phyloP scores from a whole-genome alignment of 2,113 vertebrate species.

The Limanda limanda region DNA sequence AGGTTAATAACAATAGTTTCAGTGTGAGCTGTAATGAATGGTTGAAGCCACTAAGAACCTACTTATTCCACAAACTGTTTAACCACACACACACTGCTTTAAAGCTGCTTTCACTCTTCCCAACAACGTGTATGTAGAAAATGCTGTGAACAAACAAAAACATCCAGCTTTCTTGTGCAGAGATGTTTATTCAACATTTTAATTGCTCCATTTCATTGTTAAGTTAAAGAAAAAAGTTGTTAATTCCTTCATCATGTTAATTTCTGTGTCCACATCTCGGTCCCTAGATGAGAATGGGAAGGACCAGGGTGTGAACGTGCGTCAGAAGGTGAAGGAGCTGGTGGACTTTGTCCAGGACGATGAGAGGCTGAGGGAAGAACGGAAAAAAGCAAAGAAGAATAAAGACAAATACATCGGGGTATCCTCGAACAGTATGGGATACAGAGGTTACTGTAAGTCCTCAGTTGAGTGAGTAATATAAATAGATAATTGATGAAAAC shows the following conservation, averaged over 20 bases:
- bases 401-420: constrained; percentile 98
- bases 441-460: constrained; percentile 89
- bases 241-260: background rate
- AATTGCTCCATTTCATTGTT: background rate
- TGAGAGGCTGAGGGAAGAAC: constrained; percentile 93
- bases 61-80: constrained; percentile 53
- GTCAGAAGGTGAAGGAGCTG: constrained; percentile 98
- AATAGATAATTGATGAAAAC: background rate
- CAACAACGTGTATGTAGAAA: constrained; percentile 27
- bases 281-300: constrained; percentile 94
- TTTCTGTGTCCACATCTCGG: background rate
- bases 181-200: background rate
- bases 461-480: background rate
- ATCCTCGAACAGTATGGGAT: constrained; percentile 92
- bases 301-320: constrained; percentile 98
- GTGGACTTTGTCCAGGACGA: constrained; percentile 98
- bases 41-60: constrained; percentile 31
- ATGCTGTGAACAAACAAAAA: constrained; percentile 17
- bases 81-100: constrained; percentile 25
- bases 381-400: constrained; percentile 99
- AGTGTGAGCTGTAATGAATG: constrained; percentile 89
- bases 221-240: background rate
- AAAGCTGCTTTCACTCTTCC: constrained; percentile 59
- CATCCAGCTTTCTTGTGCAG: background rate
- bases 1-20: constrained; percentile 84